Base-by-base conservation (phyloP, 53 echinoderm and acorn worm species). In the Temnopleurus reevesii region DNA sequence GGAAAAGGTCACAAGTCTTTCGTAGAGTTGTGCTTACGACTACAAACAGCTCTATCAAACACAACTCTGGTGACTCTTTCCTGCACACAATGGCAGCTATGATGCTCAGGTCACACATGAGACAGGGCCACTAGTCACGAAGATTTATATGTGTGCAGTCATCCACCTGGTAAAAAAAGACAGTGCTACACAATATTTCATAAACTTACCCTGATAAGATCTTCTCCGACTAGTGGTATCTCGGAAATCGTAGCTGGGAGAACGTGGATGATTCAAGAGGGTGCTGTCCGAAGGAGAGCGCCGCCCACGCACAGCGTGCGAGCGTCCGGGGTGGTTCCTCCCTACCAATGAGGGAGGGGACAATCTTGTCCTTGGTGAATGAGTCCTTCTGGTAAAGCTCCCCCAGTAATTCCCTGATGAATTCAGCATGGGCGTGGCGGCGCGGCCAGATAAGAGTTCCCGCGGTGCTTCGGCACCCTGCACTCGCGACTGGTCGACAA, bases 161-260 rank as follows among this genome's bases (percentile, higher is more conserved):
- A n/a, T n/a, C n/a, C n/a, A n/a, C n/a, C n/a, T n/a, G n/a, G n/a
- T n/a, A n/a, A n/a, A n/a, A n/a, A n/a, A n/a, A n/a, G n/a, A n/a
- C n/a, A n/a, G n/a, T n/a, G n/a, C n/a, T n/a, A n/a, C n/a, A n/a
- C n/a, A n/a, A n/a, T n/a, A 0, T 57, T 57, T 57, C 49, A 49
- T 5, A 2, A 17, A 81, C 89, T 43, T 55, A 95, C 95, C 95
- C 64, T 93, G 93, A 84, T 95, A 93, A 38, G 89, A 92, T 51
- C 95, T 89, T 55, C 93, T 90, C 54, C 95, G 88, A 33, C 92
- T 93, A 17, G 91, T 86, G 5, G 95, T 95, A 44, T 95, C 92
- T 46, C 95, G 87, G 55, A 95, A 91, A 59, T 95, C 95, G 93
- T 95, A 95, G 43, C 95, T 93, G 31, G 95, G 95, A 36, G 95